Evolutionary conservation across 2,113 vertebrate species (phyloP), one percentile per base, ranked within the genome.

Genomic region (Circaetus cinerascens): DNA sequence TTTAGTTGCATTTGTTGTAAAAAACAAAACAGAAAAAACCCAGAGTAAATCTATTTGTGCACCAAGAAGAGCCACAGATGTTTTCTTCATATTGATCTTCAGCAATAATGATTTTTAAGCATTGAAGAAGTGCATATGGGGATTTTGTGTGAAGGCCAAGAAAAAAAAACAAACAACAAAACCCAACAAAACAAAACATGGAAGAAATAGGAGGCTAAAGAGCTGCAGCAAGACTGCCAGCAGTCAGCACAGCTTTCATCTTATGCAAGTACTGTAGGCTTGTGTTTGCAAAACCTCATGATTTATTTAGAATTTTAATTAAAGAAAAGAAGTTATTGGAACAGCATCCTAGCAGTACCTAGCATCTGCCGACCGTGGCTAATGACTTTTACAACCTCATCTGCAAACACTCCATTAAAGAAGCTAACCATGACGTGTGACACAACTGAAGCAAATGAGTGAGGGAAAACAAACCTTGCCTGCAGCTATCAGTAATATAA

Each of bases 251-350:
- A 73, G 63, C 63, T 94, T 97, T 97, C 46, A 93, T 93, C 51
- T 95, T 88, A 53, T 17, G 25, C 40, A 74, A 95, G 60, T 67
- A 63, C 57, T 79, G 81, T 59, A 45, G 2, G 41, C 27, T 85
- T 73, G 13, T 90, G 67, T 92, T 96, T 97, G 91, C 67, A 93
- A 82, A 87, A 81, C 10, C 40, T 97, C 97, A 95, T 95, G 81
- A 96, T 97, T 93, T 98, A 96, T 97, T 98, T 97, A 90, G 62
- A 95, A 88, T 84, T 96, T 98, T 97, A 98, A 97, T 95, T 95
- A 97, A 96, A 92, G 77, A 50, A 95, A 97, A 95, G 25, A 96
- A 95, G 86, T 94, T 86, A 93, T 92, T 97, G 81, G 95, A 95
- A 76, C 29, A 75, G 23, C 64, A 78, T 97, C 83, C 88, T 90